phyloP scores from a whole-genome alignment of 2,797 vertebrate genomes.

The Danionella dracula region DNA sequence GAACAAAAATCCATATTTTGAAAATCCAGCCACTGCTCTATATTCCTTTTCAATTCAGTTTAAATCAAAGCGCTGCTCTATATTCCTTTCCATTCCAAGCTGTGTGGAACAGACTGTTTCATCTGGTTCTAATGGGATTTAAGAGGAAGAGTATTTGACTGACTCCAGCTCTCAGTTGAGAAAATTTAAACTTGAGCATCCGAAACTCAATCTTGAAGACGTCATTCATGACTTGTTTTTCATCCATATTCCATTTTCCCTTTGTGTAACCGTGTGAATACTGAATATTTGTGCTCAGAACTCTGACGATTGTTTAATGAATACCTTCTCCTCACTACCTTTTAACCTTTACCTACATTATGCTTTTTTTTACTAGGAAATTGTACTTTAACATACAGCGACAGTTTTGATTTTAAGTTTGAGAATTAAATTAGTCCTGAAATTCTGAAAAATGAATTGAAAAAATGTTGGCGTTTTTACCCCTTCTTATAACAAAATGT shows the following conservation, averaged over 20 bases:
- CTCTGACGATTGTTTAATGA: background rate
- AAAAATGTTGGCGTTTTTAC: no score
- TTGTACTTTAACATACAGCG: no score
- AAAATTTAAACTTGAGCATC: slow-evolving; percentile 61
- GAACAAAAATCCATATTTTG: slow-evolving; percentile 56
- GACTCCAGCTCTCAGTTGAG: slow-evolving; percentile 54
- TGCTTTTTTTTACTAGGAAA: no score
- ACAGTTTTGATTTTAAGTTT: no score
- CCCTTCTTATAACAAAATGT: no score
- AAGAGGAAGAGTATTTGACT: slow-evolving; percentile 53
- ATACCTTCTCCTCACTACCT: background rate
- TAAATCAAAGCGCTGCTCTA: slow-evolving; percentile 45
- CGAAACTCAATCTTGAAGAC: background rate
- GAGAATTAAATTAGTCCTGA: no score
- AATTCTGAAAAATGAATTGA: no score
- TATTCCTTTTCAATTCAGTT: slow-evolving; percentile 58
- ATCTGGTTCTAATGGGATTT: slow-evolving; percentile 56
- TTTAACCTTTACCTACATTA: no score
- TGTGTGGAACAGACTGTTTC: slow-evolving; percentile 42
- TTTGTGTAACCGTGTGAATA: slow-evolving; percentile 16
- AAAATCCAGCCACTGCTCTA: slow-evolving; percentile 36
- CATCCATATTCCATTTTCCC: slow-evolving; percentile 10
- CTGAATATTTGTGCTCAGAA: background rate
- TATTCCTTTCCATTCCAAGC: slow-evolving; percentile 50
- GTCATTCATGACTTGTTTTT: slow-evolving; percentile 8